Percentiles rank a stretch among this genome's conserved stretches.
Conservation (phyloP, 2,113 vertebrate species). For the Ceratotherium simum region DNA sequence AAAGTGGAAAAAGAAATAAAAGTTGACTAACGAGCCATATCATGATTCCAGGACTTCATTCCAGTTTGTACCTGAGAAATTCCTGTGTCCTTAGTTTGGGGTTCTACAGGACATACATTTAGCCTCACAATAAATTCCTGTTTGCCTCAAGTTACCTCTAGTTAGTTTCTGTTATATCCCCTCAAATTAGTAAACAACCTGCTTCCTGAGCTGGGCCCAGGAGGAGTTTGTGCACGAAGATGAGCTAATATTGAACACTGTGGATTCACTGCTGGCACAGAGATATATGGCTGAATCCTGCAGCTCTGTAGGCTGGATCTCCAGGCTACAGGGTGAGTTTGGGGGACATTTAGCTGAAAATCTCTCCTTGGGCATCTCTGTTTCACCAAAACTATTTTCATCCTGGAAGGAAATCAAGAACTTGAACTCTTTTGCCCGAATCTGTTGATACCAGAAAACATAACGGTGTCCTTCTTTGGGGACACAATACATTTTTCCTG, state of each 20-base stretch:
- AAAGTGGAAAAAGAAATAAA: background rate
- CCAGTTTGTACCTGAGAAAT: background rate
- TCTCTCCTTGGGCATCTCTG: background rate
- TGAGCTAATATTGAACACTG: background rate
- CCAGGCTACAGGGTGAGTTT: background rate
- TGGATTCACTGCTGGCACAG: constrained; percentile 26
- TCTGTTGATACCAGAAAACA: constrained; percentile 57
- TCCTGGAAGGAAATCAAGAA: constrained; percentile 51
- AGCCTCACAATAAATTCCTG: background rate
- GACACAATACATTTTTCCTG: background rate
- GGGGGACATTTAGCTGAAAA: background rate
- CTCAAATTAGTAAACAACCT: background rate
- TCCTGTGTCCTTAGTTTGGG: background rate
- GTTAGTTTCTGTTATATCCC: background rate
- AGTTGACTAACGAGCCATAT: background rate
- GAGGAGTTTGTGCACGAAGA: background rate
- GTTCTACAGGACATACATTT: background rate
- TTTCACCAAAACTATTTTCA: rapidly evolving
- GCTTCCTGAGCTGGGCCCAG: background rate
- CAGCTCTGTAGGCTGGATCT: background rate
- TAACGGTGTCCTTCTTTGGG: background rate
- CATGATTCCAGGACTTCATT: background rate
- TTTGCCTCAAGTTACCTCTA: background rate
- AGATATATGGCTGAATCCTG: background rate
- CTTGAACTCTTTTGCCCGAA: background rate